Base-by-base conservation (phyloP, 2,888 invertebrate species). In the Polyommatus iphigenia region DNA sequence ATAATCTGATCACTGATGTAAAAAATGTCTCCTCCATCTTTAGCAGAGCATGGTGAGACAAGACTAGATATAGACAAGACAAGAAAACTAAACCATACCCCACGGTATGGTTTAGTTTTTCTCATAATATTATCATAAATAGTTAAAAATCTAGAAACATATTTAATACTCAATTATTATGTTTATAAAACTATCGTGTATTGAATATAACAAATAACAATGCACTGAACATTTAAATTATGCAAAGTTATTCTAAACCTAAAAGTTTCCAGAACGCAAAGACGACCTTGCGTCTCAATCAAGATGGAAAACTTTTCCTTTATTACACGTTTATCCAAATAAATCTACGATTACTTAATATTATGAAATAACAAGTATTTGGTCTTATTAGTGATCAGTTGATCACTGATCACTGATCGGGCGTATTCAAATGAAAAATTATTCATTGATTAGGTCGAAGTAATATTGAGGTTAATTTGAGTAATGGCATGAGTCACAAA, bases 381-480 rank as follows among this genome's bases (percentile, higher is more conserved):
- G 4, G 67, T 32, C 67, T 67, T 67, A 67, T 67, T 32, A 67
- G 15, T 67, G 13, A 67, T 67, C 67, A 2, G 15, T n/a, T 67
- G 13, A 67, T 67, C 67, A 2, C 6, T n/a, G n/a, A n/a, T n/a
- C n/a, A n/a, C n/a, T 67, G 13, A 67, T 67, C 67, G 1, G 15
- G 6, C 29, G 20, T 54, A 24, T 67, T 67, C 15, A 15, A 67
- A 67, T 67, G 13, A 29, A 67, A 67, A 62, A 24, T 20, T 20
- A 24, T 62, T 62, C 29, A 67, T 67, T 67, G 67, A 67, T 67
- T 67, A 67, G 29, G 24, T 67, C 29, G 67, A 32, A 67, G 6
- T 29, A 29, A 18, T 29, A 29, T 67, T 29, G 13, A 29, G 62
- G 29, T 29, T 67, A 18, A 29, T 67, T 67, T 29, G 29, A 32